Conservation (phyloP, 2,888 invertebrate genomes). For the Spodoptera exigua region DNA sequence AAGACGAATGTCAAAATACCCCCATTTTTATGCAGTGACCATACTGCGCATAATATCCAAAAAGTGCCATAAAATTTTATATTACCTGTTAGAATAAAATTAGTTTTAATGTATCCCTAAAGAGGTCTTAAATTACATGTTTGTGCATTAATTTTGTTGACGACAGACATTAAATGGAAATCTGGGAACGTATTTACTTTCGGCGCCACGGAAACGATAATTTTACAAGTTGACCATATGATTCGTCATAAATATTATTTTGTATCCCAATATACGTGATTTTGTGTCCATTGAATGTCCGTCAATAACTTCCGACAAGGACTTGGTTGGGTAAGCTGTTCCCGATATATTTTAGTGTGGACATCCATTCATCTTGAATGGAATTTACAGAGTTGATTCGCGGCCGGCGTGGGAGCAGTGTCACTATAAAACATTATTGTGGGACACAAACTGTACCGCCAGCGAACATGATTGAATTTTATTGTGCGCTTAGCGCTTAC, state of each 20-base stretch:
- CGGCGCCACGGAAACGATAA: slow-evolving; percentile 52
- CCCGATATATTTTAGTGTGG: slow-evolving; percentile 55
- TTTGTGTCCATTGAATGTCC: slow-evolving; percentile 42
- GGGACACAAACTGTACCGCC: slow-evolving; percentile 74
- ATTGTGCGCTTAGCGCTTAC: slow-evolving; percentile 77
- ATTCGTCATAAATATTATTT: slow-evolving; percentile 56
- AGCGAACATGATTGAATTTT: slow-evolving; percentile 85
- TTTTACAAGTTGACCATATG: slow-evolving; percentile 42
- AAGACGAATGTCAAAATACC: background rate
- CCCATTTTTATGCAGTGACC: slow-evolving; percentile 6
- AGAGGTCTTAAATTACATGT: slow-evolving; percentile 35
- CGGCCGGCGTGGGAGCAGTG: slow-evolving; percentile 81
- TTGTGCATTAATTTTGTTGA: slow-evolving; percentile 22
- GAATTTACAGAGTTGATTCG: slow-evolving; percentile 70
- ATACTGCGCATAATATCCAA: slow-evolving; percentile 8
- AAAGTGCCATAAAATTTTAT: slow-evolving; percentile 29
- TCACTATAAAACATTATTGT: slow-evolving; percentile 83
- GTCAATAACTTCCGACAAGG: slow-evolving; percentile 55
- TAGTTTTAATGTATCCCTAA: slow-evolving; percentile 39
- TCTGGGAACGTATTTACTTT: slow-evolving; percentile 44
- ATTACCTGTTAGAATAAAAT: slow-evolving; percentile 28
- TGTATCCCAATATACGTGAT: slow-evolving; percentile 14
- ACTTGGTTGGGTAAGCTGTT: slow-evolving; percentile 38
- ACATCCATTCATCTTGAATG: slow-evolving; percentile 65
- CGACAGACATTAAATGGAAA: slow-evolving; percentile 32